Conservation (phyloP, 2,113 vertebrate genomes). For the Cryptomyrus ogoouensis region DNA sequence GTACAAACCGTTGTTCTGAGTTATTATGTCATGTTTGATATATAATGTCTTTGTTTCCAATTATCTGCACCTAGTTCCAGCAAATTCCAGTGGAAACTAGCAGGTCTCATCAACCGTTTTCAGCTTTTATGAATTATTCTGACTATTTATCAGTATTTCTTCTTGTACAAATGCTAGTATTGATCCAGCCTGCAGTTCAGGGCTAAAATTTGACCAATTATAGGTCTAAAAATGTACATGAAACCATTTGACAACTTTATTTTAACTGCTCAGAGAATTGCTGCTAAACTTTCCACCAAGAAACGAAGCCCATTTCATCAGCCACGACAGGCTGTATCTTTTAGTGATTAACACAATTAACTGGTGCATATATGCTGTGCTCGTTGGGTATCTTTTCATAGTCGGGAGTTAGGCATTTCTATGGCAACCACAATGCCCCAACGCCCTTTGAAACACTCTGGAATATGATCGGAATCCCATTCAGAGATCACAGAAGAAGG, state of each 20-base stretch:
- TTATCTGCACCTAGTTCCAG: neutral
- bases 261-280: neutral
- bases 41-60: neutral
- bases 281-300: neutral
- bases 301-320: neutral
- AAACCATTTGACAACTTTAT: neutral
- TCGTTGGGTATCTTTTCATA: neutral
- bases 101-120: neutral
- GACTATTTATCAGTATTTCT: neutral
- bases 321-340: neutral
- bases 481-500: neutral
- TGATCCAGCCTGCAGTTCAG: neutral
- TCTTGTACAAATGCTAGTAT: neutral
- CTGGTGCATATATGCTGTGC: neutral
- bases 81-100: neutral
- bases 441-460: neutral
- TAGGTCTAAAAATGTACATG: neutral
- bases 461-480: neutral
- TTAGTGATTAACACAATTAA: neutral
- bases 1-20: neutral
- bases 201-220: neutral
- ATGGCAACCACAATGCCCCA: neutral
- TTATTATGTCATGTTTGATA: neutral
- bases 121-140: neutral
- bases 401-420: neutral